Evolutionary conservation across 1,140 invertebrate species (phyloP).

Genomic region (Caenorhabditis tropicalis): DNA sequence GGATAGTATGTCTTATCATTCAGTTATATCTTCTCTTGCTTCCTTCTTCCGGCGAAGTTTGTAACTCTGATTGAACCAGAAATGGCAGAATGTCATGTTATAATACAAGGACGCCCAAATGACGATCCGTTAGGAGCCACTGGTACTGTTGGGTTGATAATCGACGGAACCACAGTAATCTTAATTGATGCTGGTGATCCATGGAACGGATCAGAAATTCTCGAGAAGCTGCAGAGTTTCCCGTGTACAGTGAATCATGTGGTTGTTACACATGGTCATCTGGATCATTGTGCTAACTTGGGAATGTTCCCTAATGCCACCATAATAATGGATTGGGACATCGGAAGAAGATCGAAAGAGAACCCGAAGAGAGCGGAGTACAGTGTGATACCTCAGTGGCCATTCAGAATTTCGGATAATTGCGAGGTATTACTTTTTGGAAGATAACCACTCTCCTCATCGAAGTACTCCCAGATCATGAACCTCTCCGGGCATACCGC

Average conservation of each 20-base stretch:
- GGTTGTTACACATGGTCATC: constrained; percentile 1
- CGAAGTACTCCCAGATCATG: neutral
- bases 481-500: constrained; percentile 4
- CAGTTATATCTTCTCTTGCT: neutral
- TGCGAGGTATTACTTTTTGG: neutral
- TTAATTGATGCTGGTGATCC: constrained; percentile 4
- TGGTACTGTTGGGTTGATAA: neutral
- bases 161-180: neutral
- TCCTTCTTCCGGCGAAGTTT: neutral
- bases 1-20: neutral
- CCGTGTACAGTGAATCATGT: neutral
- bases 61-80: no score
- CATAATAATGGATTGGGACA: constrained; percentile 8
- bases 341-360: neutral
- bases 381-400: neutral
- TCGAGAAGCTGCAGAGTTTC: neutral
- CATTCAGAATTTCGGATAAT: neutral
- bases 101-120: neutral
- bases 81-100: neutral
- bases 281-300: constrained; percentile 28
- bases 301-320: neutral
- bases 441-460: neutral
- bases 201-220: constrained; percentile 10
- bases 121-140: neutral
- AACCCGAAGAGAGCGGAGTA: neutral